Base-by-base conservation (phyloP, 2,113 vertebrate genomes). In the Cacatua alba region DNA sequence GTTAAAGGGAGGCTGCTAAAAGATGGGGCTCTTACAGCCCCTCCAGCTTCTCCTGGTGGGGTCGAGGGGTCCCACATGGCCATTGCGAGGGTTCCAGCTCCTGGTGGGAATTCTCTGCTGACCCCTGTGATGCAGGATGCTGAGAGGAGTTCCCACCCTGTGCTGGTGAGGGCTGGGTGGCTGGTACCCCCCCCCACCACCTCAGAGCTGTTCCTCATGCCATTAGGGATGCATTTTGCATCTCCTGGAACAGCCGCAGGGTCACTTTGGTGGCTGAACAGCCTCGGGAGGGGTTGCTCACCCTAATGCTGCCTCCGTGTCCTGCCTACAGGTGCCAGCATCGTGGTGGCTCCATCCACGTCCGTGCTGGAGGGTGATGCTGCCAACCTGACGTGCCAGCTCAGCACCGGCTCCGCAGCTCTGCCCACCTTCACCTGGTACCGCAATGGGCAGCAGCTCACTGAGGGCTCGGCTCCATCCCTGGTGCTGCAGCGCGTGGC, bases 371-470 rank as follows among this genome's bases (percentile, higher is more conserved):
- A 98, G 70, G 97, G 95, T 4, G 55, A 77, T 2, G 20, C 55
- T 0, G 96, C 60, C 94, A 97, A 64, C 37, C 82, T 98, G 65
- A 97, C 86, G 24, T 98, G 97, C 7, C 29, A 17, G 7, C 68
- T 97, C 37, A 87, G 72, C 93, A 95, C 84, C 2, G 6, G 11
- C 21, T 84, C 91, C 28, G 3, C 2, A 0, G 67, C 69, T 16
- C 49, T 16, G 26, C 76, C 88, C 29, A 94, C 64, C 3, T 16
- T 95, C 86, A 93, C 92, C 83, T 98, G 97, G 97, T 97, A 92
- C 90, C 92, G 43, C 17, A 90, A 97, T 0, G 95, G 94, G 41
- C 82, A 63, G 71, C 4, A 3, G 80, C 24, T 97, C 1, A 0
- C 79, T 2, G 5, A 11, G 71, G 86, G 63, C 37, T 35, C 12